These are phyloP conservation scores for Acanthosepion lycidas DNA, from an alignment of 2,888 invertebrate species.

Conservation along the genomic window DNA sequence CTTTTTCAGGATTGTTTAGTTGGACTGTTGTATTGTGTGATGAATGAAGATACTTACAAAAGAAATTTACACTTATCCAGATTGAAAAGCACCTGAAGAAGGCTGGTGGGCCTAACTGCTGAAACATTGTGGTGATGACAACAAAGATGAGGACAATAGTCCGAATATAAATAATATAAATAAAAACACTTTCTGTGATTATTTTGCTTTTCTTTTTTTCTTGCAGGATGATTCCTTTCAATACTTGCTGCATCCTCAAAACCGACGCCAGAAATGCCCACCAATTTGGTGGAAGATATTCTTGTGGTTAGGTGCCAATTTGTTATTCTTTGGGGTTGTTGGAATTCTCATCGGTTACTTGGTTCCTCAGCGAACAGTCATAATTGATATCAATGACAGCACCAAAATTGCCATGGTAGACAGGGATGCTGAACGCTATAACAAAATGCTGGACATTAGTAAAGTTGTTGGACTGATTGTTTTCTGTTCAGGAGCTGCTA, in stretches of 20 bases:
- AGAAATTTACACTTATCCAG: no score
- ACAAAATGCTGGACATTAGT: slow-evolving; percentile 76
- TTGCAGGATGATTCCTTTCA: slow-evolving; percentile 68
- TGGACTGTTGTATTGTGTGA: no score
- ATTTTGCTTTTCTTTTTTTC: neutral
- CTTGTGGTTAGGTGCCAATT: slow-evolving; percentile 76
- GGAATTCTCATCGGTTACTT: slow-evolving; percentile 77
- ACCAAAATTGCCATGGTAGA: slow-evolving; percentile 69
- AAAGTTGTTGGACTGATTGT: slow-evolving; percentile 76
- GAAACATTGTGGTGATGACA: no score
- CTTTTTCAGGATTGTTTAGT: no score
- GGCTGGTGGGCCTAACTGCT: no score
- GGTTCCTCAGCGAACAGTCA: slow-evolving; percentile 74
- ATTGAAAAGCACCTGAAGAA: no score
- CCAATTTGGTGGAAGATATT: slow-evolving; percentile 76
- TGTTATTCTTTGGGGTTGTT: slow-evolving; percentile 75
- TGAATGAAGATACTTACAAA: no score
- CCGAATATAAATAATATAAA: no score
- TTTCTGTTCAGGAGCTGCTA: slow-evolving; percentile 77
- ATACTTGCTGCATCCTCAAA: slow-evolving; percentile 73
- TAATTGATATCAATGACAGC: slow-evolving; percentile 72
- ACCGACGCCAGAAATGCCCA: slow-evolving; percentile 65
- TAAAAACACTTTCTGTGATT: no score
- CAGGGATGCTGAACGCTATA: slow-evolving; percentile 74
- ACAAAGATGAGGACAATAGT: no score